These are phyloP conservation scores for Glaucomys volans DNA, from an alignment of 2,113 vertebrate species.

Conservation along the genomic window DNA sequence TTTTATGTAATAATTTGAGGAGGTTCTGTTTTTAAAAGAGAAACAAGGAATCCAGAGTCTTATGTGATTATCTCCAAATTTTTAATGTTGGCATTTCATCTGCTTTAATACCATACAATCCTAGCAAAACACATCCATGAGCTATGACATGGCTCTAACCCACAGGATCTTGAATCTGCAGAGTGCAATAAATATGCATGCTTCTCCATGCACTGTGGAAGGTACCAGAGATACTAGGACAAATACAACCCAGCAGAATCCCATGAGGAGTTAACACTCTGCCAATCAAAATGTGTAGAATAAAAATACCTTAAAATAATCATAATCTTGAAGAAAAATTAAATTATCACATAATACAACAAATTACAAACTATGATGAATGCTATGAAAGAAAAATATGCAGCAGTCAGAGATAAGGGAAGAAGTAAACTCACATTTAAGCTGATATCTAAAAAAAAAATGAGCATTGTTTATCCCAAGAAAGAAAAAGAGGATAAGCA, in stretches of 20 bases:
- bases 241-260: neutral
- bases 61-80: neutral
- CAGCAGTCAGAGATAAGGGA: neutral
- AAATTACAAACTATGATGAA: neutral
- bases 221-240: neutral
- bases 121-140: neutral
- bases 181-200: neutral
- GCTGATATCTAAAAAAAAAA: neutral
- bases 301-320: neutral
- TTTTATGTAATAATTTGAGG: too few relatives aligned
- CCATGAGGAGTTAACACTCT: neutral
- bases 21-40: neutral
- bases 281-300: neutral
- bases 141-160: neutral
- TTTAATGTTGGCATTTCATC: neutral
- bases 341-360: neutral
- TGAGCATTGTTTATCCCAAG: neutral
- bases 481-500: neutral
- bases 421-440: neutral
- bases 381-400: neutral
- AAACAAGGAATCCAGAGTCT: neutral
- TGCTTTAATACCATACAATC: neutral
- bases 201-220: neutral
- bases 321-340: neutral
- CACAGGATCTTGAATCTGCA: neutral